Percentiles rank a stretch among this genome's conserved stretches.
These are phyloP conservation scores for Brachymystax lenok DNA, from an alignment of 2,797 vertebrate species.

Conservation along the genomic window DNA sequence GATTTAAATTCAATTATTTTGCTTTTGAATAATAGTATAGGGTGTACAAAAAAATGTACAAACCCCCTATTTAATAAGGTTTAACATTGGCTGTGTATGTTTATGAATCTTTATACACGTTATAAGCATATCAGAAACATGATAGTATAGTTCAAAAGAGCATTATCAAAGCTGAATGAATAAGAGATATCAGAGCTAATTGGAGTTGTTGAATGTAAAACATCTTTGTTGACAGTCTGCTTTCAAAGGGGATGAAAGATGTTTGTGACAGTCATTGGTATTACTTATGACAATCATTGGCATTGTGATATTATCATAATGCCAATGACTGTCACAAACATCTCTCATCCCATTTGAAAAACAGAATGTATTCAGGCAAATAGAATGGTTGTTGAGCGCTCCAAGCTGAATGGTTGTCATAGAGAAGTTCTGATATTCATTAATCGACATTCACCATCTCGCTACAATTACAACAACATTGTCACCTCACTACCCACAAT, in stretches of 20 bases:
- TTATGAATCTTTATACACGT: background rate
- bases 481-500: background rate
- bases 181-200: background rate
- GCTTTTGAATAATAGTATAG: background rate
- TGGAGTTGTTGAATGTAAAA: background rate
- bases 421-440: background rate
- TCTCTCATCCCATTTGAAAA: background rate
- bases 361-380: background rate
- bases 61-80: background rate
- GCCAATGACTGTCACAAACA: too few relatives aligned
- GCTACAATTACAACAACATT: background rate
- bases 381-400: background rate
- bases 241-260: too few relatives aligned
- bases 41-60: background rate
- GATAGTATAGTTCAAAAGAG: background rate
- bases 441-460: background rate
- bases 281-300: background rate
- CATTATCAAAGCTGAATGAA: background rate
- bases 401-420: slow-evolving; percentile 2
- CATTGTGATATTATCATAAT: background rate
- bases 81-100: background rate
- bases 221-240: background rate
- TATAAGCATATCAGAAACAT: background rate
- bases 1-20: too few relatives aligned
- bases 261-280: too few relatives aligned